Base-by-base conservation (phyloP, 2,797 vertebrate genomes). In the Hephaestus fuliginosus region DNA sequence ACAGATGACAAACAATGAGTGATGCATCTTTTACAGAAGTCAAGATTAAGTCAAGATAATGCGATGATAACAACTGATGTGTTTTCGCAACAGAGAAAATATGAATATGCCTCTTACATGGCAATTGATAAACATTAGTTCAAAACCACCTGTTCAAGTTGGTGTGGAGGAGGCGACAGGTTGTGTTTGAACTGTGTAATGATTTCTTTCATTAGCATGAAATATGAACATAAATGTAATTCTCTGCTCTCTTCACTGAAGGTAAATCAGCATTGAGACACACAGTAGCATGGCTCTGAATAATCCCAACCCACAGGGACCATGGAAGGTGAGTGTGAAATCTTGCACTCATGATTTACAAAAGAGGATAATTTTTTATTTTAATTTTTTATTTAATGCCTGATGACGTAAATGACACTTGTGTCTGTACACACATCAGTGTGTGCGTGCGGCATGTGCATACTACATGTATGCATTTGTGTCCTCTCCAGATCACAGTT, bases 271-370 rank as follows among this genome's bases (percentile, higher is more conserved):
- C 60, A 77, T 18, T 75, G 55, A 92, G 18, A 95, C 83, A 90
- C 89, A 92, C 87, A 90, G 88, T 90, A 97, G 93, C 91, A 98
- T 99, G 98, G 97, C 97, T 96, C 96, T 97, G 93, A 98, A 96
- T 89, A 98, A 97, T 86, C 97, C 97, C 70, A 96, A 93, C 87
- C 96, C 97, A 83, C 74, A 95, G 91, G 98, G 97, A 91, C 96
- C 97, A 66, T 98, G 97, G 97, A 99, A 99, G 97, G 97, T 99
- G 95, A 94, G 90, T 84, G 43, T 70, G 15, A 70, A 30, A 5
- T 51, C 46, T 9, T n/a, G 9, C 17, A 25, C 25, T 6, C 3
- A 62, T 51, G 11, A 79, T 48, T 13, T 58, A 69, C 39, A 77
- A 76, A 68, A 61, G 10, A 7, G 70, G 12, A 79, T 75, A 1